Evolutionary conservation across 2,797 vertebrate species (phyloP), one percentile per base, ranked within the genome.

Genomic region (Pteropus rufus): DNA sequence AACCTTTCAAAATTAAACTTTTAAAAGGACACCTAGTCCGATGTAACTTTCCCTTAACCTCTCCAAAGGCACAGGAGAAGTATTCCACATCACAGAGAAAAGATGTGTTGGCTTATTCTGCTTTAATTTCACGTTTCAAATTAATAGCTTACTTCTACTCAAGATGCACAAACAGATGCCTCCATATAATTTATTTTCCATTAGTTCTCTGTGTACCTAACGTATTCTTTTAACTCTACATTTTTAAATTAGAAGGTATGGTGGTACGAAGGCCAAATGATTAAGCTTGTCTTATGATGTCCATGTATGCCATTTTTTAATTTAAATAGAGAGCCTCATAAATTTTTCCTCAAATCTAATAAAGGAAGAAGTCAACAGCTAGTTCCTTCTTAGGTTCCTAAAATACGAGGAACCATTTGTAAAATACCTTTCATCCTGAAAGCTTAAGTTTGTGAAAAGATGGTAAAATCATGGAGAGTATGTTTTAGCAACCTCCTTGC

Each of bases 1-100:
- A 39, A 95, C 96, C 76, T 96, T 97, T 98, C 92, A 96, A 93
- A 84, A 97, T 94, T 91, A 90, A 97, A 97, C 82, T 96, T 96
- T 94, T 97, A 96, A 96, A 98, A 98, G 94, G 93, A 97, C 64
- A 93, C 9, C 62, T 18, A 94, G 81, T 87, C 97, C 92, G 73
- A 97, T 46, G 77, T 5, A 94, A 97, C 49, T 98, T 97, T 96
- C 23, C 6, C 70, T 98, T 94, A 95, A 97, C 94, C 95, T 97
- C 91, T 93, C 65, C 36, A 87, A 92, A 95, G 0, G 3, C 60
- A 79, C 64, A 91, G 64, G 89, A 89, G 34, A 77, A 98, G 70
- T 90, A 97, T 83, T 96, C 70, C 64, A 88, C 84, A 76, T 93
- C 89, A 58, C 58, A 44, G 85, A 4, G 10, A 95, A 96, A 88